These are phyloP conservation scores for Synchiropus splendidus DNA, from an alignment of 2,113 vertebrate genomes.

Conservation along the genomic window DNA sequence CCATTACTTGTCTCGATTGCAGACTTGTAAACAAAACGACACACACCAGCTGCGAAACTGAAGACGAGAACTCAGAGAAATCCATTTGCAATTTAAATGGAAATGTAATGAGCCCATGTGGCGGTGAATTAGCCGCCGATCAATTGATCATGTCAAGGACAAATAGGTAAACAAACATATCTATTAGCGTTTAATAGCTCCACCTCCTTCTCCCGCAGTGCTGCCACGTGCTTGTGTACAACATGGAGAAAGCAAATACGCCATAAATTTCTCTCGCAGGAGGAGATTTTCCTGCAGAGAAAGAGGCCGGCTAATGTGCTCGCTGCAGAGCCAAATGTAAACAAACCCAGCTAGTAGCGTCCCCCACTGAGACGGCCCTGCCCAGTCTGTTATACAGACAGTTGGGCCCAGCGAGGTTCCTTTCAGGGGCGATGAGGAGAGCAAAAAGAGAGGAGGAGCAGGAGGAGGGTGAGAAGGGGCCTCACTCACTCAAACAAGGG, in stretches of 20 bases:
- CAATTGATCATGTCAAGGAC: slow-evolving; percentile 75
- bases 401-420: slow-evolving; percentile 84
- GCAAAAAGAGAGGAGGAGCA: slow-evolving; percentile 18
- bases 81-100: slow-evolving; percentile 73
- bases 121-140: slow-evolving; percentile 74
- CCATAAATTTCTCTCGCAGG: slow-evolving; percentile 17
- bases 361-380: slow-evolving; percentile 72
- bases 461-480: slow-evolving; percentile 7
- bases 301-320: slow-evolving; percentile 3
- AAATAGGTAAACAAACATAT: slow-evolving; percentile 77
- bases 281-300: slow-evolving; percentile 14
- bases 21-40: too few species aligned
- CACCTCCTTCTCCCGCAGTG: slow-evolving; percentile 53
- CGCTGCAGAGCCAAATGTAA: slow-evolving; percentile 33
- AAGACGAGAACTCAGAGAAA: slow-evolving; percentile 51
- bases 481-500: slow-evolving; percentile 21
- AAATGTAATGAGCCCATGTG: slow-evolving; percentile 73
- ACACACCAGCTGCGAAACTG: slow-evolving; percentile 9
- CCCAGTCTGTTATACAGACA: slow-evolving; percentile 84
- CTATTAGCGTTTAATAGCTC: slow-evolving; percentile 60
- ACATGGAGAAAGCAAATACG: slow-evolving; percentile 17
- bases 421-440: slow-evolving; percentile 59
- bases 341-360: slow-evolving; percentile 33
- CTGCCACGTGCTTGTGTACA: slow-evolving; percentile 29
- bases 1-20: too few species aligned